phyloP scores from a whole-genome alignment of 2,888 invertebrate genomes.

The Agrotis clavis region DNA sequence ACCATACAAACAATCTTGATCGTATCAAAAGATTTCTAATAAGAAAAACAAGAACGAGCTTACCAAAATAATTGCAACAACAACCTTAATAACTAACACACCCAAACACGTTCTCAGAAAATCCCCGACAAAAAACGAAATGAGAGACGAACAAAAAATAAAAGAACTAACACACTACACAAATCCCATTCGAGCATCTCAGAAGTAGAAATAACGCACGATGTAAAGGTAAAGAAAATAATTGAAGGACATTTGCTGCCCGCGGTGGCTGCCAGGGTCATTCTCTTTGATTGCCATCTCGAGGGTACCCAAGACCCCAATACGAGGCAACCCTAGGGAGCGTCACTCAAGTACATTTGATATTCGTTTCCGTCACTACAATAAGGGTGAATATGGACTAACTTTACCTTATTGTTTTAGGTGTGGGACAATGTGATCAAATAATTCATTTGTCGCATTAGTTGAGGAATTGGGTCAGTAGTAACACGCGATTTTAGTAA shows the following conservation, averaged over 20 bases:
- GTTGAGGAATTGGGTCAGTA: constrained; percentile 7
- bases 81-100: constrained; percentile 26
- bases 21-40: background rate
- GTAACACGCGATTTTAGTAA: background rate
- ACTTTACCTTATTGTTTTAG: constrained; percentile 45
- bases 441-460: constrained; percentile 13
- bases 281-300: constrained; percentile 65
- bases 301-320: constrained; percentile 62
- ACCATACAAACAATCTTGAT: no score
- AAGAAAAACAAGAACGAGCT: background rate
- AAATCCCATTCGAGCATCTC: constrained; percentile 51
- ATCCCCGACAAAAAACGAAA: constrained; percentile 48
- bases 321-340: constrained; percentile 59
- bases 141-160: constrained; percentile 54
- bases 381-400: constrained; percentile 59
- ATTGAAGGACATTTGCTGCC: constrained; percentile 65
- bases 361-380: constrained; percentile 62
- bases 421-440: constrained; percentile 35
- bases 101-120: constrained; percentile 39
- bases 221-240: constrained; percentile 64
- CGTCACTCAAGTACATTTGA: constrained; percentile 67
- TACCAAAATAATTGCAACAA: constrained; percentile 36
- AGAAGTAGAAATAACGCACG: constrained; percentile 50
- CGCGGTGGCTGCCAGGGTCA: constrained; percentile 59
- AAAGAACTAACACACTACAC: constrained; percentile 40